Base-by-base conservation (phyloP, 1,140 invertebrate species). In the Pogonognathellus flavescens region DNA sequence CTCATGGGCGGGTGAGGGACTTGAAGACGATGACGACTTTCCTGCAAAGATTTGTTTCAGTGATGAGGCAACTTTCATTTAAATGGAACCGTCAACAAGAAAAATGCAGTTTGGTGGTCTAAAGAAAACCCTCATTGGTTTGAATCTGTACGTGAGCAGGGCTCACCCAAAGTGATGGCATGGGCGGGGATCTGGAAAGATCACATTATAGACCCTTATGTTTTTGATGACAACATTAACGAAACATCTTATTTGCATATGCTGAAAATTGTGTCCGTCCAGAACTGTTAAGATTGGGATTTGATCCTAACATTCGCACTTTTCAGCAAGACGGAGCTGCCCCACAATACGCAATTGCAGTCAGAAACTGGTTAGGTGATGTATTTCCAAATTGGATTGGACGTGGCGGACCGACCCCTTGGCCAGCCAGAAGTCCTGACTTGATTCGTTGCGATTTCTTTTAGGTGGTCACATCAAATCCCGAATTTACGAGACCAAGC, bases 381-480 rank as follows among this genome's bases (percentile, higher is more conserved):
- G 86, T 80, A 41, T 89, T 89, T 72, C 49, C 86, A 20, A 62
- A 82, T 53, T 89, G 84, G 85, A 88, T 88, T 84, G 84, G 88
- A 53, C 18, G 84, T 52, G 85, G 82, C 49, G 72, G 83, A 85
- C 85, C 83, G 53, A 57, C 88, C 6, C 18, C 81, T n/a, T 89
- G 83, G 88, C 88, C 86, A 52, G 31, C 86, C 72, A 52, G 87
- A 81, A 89, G 86, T 55, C 89, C 88, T 11, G 88, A 89, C 86
- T 82, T 90, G 49, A 84, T 86, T 18, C 59, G 84, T 0, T 86
- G 50, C 1, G 87, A 89, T 80, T 89, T 89, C 81, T 89, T 88
- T 22, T 89, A 14, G 89, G 88, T 87, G 88, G 86, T 1, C 89
- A 88, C 83, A 20, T 89, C 16, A 88, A 90, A 82, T 72, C 83